Percentiles rank a stretch among this genome's conserved stretches.
These are phyloP conservation scores for Hermetia illucens DNA, from an alignment of 1,140 invertebrate genomes.

Conservation along the genomic window DNA sequence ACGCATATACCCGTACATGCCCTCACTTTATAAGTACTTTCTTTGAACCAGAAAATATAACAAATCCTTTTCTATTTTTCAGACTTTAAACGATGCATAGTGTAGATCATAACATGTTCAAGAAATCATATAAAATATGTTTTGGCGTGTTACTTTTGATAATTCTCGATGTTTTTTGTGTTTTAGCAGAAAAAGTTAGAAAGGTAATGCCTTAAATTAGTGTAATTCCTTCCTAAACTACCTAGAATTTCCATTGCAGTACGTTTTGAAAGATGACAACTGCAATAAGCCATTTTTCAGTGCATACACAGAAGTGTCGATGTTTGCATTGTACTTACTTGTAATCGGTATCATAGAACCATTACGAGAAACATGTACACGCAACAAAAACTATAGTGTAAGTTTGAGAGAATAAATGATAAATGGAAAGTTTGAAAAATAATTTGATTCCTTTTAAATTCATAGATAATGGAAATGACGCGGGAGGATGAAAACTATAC, in stretches of 20 bases:
- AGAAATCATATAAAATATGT: constrained; percentile 56
- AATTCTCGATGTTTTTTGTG: constrained; percentile 77
- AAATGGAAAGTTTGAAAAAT: not conserved
- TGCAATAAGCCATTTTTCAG: constrained; percentile 81
- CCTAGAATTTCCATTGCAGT: constrained; percentile 41
- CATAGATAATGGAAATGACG: constrained; percentile 45
- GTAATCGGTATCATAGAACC: constrained; percentile 69
- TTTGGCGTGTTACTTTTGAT: constrained; percentile 62
- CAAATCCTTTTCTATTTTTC: too few relatives aligned
- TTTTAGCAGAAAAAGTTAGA: constrained; percentile 70
- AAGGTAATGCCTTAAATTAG: constrained; percentile 40
- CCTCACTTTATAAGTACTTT: too few relatives aligned
- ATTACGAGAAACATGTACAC: constrained; percentile 64
- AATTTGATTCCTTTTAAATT: not conserved
- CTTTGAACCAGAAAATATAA: too few relatives aligned
- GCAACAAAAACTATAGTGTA: constrained; percentile 50
- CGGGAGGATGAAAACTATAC: constrained; percentile 53
- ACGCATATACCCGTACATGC: too few relatives aligned
- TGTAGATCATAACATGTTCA: constrained; percentile 38
- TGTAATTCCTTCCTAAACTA: constrained; percentile 1
- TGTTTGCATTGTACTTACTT: constrained; percentile 73
- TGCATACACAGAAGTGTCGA: constrained; percentile 75
- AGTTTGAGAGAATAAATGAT: constrained; percentile 5
- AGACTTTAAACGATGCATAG: too few relatives aligned
- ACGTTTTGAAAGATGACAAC: constrained; percentile 62